These are phyloP conservation scores for Lerista edwardsae DNA, from an alignment of 2,797 vertebrate species.

Conservation along the genomic window DNA sequence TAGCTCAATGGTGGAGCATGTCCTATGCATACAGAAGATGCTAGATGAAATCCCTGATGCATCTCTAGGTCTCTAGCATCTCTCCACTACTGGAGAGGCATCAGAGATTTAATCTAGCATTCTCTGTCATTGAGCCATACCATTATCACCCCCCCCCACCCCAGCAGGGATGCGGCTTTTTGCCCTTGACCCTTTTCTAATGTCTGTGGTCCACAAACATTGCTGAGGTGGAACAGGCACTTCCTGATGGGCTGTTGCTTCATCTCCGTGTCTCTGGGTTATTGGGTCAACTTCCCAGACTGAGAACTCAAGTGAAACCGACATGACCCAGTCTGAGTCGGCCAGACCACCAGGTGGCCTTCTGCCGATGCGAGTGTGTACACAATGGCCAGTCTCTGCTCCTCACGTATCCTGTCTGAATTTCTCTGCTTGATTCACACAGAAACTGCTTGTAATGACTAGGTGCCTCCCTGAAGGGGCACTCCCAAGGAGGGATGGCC, in stretches of 20 bases:
- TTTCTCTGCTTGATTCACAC: slow-evolving; percentile 8
- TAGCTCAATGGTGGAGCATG: too few species aligned
- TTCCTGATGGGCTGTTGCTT: slow-evolving; percentile 29
- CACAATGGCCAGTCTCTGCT: fast-evolving
- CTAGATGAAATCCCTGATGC: too few species aligned
- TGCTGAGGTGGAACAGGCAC: too few species aligned
- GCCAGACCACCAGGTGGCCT: not conserved
- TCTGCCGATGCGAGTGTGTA: not conserved
- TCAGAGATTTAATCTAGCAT: too few species aligned
- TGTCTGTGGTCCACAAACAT: not conserved
- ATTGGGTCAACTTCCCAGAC: slow-evolving; percentile 53
- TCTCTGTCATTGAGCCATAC: too few species aligned
- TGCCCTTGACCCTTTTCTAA: not conserved
- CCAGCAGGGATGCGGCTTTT: not conserved
- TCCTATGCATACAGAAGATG: too few species aligned
- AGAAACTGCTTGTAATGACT: slow-evolving; percentile 35
- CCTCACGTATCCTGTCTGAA: fast-evolving
- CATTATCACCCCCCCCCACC: too few species aligned
- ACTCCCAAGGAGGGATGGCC: slow-evolving; percentile 42
- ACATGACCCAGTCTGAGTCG: not conserved
- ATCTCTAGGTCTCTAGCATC: too few species aligned
- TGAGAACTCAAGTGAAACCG: not conserved
- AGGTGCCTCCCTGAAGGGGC: slow-evolving; percentile 29
- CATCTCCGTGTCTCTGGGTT: slow-evolving; percentile 36
- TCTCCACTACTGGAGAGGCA: too few species aligned